Percentiles rank a stretch among this genome's conserved stretches.
Evolutionary conservation across 1,140 invertebrate genomes (phyloP).

Genomic region (Epicauta chinensis): DNA sequence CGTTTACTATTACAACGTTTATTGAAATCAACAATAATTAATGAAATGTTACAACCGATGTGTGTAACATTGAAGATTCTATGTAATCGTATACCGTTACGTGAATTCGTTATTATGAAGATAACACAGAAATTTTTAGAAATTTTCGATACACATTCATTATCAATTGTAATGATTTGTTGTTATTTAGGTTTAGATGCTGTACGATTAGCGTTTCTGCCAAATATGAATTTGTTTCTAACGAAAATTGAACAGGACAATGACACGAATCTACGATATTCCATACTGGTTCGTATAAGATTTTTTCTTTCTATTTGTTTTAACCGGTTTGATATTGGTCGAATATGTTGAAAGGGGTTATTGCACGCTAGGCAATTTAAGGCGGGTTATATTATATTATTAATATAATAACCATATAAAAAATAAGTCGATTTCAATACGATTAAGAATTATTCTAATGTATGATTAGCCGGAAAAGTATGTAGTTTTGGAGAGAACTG

Average conservation of each 20-base stretch:
- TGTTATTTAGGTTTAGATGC: conserved; percentile 33
- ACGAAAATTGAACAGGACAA: neutral
- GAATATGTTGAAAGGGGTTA: too few species aligned
- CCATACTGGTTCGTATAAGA: conserved; percentile 29
- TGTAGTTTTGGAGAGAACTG: too few species aligned
- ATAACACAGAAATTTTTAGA: conserved; percentile 28
- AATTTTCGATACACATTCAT: conserved; percentile 17
- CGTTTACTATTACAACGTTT: conserved; percentile 33
- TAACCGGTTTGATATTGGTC: too few species aligned
- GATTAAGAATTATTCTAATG: too few species aligned
- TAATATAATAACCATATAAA: too few species aligned
- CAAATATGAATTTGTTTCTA: conserved; percentile 27
- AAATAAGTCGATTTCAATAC: too few species aligned
- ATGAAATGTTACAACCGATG: conserved; percentile 33
- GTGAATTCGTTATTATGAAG: conserved; percentile 30
- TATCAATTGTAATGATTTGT: conserved; percentile 26
- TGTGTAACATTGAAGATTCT: conserved; percentile 32
- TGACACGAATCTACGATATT: conserved; percentile 19
- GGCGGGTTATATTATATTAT: too few species aligned
- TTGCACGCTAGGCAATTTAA: too few species aligned
- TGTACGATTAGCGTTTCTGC: conserved; percentile 26
- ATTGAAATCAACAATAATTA: conserved; percentile 21
- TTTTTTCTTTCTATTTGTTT: conserved; percentile 1
- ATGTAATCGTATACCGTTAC: conserved; percentile 29
- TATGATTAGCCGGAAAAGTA: too few species aligned